Percentiles rank a stretch among this genome's conserved stretches.
Evolutionary conservation across 2,797 vertebrate species (phyloP).

Genomic region (Sorex maritimensis): DNA sequence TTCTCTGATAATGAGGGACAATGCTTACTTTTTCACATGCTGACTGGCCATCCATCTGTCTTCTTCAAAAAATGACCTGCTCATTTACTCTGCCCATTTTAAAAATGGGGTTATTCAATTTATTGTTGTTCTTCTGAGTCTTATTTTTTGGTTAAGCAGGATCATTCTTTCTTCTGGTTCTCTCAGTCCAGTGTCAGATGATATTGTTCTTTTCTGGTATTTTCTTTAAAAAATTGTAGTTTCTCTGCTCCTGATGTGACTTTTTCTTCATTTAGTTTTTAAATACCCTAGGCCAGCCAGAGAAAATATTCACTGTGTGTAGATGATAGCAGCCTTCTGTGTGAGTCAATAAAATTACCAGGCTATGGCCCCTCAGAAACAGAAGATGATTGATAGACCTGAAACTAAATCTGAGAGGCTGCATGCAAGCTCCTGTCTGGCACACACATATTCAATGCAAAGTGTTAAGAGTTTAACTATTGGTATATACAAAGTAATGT

Average conservation of each 20-base stretch:
- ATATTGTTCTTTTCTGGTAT: neutral
- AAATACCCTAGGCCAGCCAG: neutral
- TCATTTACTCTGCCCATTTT: too few species aligned
- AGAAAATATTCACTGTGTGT: neutral
- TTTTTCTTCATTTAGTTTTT: conserved; percentile 23
- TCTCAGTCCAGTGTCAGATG: neutral
- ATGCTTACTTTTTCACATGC: neutral
- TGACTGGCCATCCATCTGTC: neutral
- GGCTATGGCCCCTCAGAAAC: neutral
- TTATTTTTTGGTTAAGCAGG: neutral
- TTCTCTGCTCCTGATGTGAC: conserved; percentile 12
- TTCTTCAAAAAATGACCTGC: neutral
- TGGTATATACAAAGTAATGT: neutral
- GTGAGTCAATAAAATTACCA: neutral
- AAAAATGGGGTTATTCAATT: too few species aligned
- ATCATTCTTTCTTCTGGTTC: neutral
- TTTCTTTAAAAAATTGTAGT: neutral
- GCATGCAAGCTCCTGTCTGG: neutral
- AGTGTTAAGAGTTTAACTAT: neutral
- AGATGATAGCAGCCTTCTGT: neutral
- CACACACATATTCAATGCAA: neutral
- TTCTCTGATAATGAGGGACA: too few species aligned
- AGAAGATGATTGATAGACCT: neutral
- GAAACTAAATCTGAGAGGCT: neutral
- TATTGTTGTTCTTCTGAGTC: neutral